phyloP scores from a whole-genome alignment of 2,888 invertebrate genomes.

The Drosophila nigricruria region DNA sequence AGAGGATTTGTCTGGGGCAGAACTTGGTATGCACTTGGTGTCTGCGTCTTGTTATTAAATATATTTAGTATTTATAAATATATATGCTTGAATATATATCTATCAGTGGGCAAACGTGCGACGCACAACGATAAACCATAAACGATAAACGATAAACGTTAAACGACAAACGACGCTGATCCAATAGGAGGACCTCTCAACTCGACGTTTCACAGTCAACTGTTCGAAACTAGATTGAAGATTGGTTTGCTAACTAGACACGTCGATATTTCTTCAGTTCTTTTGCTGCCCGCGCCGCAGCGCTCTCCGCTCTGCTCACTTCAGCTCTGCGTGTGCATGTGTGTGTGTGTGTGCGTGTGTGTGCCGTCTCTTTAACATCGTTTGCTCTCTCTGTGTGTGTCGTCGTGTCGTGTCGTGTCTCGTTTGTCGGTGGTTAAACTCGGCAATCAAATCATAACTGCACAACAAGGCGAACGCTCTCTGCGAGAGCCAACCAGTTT shows the following conservation, averaged over 20 bases:
- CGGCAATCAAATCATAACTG: slow-evolving; percentile 80
- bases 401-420: slow-evolving; percentile 61
- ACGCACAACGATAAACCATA: slow-evolving; percentile 38
- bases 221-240: slow-evolving; percentile 85
- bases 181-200: slow-evolving; percentile 83
- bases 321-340: slow-evolving; percentile 27
- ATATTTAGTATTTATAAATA: slow-evolving; percentile 5
- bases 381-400: slow-evolving; percentile 55
- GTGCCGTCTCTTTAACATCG: slow-evolving; percentile 65
- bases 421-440: slow-evolving; percentile 84
- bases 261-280: slow-evolving; percentile 85
- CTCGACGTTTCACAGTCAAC: slow-evolving; percentile 85
- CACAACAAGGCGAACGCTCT: slow-evolving; percentile 61
- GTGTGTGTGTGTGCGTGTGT: slow-evolving; percentile 30
- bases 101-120: slow-evolving; percentile 24
- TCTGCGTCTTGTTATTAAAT: slow-evolving; percentile 44
- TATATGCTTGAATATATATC: not conserved
- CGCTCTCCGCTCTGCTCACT: slow-evolving; percentile 44
- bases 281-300: slow-evolving; percentile 69
- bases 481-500: slow-evolving; percentile 55
- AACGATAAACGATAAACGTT: slow-evolving; percentile 24
- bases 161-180: slow-evolving; percentile 67
- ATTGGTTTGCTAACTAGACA: slow-evolving; percentile 86
- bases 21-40: slow-evolving; percentile 30
- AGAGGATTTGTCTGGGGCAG: slow-evolving; percentile 10